Conservation (phyloP, 2,888 invertebrate species). For the Acholoe squamosa region DNA sequence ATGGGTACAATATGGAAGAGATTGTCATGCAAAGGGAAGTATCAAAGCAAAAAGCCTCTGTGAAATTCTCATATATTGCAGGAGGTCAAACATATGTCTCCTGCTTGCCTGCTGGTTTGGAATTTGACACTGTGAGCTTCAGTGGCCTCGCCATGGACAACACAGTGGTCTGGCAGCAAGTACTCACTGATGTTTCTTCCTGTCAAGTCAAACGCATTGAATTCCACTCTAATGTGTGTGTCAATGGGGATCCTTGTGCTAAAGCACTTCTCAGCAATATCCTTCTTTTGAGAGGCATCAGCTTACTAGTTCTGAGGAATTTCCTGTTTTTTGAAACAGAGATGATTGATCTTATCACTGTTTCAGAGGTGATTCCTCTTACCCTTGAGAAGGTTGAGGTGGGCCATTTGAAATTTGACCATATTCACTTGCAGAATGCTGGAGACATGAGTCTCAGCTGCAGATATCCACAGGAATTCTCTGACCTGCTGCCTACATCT, state of each 20-base stretch:
- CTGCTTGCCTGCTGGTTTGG: neutral
- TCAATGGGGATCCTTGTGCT: conserved; percentile 30
- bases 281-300: neutral
- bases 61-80: neutral
- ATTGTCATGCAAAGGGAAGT: neutral
- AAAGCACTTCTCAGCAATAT: neutral
- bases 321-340: neutral
- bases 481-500: neutral
- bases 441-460: neutral
- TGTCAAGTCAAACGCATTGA: neutral
- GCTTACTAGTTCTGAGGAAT: neutral
- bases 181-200: neutral
- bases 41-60: neutral
- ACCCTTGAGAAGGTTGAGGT: neutral
- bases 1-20: conserved; percentile 21
- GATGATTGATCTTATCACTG: neutral
- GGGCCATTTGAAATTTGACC: conserved; percentile 9
- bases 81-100: neutral
- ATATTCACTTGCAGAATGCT: neutral
- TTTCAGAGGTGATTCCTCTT: neutral
- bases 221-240: neutral
- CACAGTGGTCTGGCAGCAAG: neutral
- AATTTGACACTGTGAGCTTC: neutral
- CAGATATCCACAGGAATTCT: conserved; percentile 27
- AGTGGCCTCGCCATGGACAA: neutral